phyloP scores from a whole-genome alignment of 2,113 vertebrate species.

The Shinisaurus crocodilurus region DNA sequence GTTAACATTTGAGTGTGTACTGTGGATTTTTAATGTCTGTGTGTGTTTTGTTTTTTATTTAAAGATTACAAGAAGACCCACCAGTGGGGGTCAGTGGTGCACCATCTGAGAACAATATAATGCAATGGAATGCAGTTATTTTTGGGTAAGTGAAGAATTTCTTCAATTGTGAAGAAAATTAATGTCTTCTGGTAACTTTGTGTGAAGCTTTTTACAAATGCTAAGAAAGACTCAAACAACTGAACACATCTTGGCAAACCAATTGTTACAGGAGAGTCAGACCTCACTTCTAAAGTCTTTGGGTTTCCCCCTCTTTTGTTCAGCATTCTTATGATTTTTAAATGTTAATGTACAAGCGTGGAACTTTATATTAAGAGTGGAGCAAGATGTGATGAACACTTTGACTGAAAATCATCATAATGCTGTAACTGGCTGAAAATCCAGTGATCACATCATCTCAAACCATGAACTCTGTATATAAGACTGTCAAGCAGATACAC shows the following conservation, averaged over 20 bases:
- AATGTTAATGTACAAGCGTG: not conserved
- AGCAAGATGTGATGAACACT: not conserved
- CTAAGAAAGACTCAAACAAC: not conserved
- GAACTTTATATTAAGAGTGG: not conserved
- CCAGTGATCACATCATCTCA: constrained; percentile 5
- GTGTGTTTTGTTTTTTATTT: constrained; percentile 48
- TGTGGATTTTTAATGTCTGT: constrained; percentile 21
- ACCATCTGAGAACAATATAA: constrained; percentile 98
- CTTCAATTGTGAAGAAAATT: not conserved
- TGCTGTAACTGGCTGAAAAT: not conserved
- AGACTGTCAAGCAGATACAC: not conserved
- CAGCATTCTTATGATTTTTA: not conserved
- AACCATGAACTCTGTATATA: not conserved
- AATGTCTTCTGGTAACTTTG: not conserved
- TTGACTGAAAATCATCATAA: not conserved
- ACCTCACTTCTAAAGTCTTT: not conserved
- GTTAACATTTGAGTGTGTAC: not conserved
- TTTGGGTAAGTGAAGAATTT: constrained; percentile 89
- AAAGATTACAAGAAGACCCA: constrained; percentile 97
- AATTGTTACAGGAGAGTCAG: not conserved
- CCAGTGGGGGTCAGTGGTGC: constrained; percentile 98
- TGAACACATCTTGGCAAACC: not conserved
- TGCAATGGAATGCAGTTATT: constrained; percentile 99
- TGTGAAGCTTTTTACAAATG: not conserved
- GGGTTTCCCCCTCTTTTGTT: not conserved